These are phyloP conservation scores for Eumerus sabulonum DNA, from an alignment of 2,888 invertebrate genomes.

Conservation along the genomic window DNA sequence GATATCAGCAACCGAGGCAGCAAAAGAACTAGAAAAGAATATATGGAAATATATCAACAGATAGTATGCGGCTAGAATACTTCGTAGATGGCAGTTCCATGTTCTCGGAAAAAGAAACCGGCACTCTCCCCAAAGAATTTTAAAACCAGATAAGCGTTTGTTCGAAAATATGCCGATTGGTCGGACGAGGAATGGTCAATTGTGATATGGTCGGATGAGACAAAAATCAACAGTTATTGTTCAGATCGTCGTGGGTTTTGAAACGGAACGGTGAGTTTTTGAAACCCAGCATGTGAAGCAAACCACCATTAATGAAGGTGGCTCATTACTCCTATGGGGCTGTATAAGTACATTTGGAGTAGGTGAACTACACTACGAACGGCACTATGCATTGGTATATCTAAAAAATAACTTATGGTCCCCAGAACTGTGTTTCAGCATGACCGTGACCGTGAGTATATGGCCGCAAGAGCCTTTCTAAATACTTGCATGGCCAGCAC, in stretches of 20 bases:
- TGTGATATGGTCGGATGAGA: constrained; percentile 57
- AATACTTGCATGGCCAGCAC: constrained; percentile 54
- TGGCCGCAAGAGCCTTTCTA: constrained; percentile 47
- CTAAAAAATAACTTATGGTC: constrained; percentile 16
- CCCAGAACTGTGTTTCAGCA: constrained; percentile 45
- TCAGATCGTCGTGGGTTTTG: constrained; percentile 62
- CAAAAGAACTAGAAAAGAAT: constrained; percentile 49
- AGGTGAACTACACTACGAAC: constrained; percentile 41
- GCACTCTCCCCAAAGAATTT: constrained; percentile 47
- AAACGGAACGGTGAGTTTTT: constrained; percentile 52
- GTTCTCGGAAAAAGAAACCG: constrained; percentile 57
- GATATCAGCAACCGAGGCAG: constrained; percentile 47
- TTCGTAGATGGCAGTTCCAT: constrained; percentile 24
- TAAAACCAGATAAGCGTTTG: constrained; percentile 43
- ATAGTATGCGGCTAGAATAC: constrained; percentile 49
- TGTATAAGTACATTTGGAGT: constrained; percentile 58
- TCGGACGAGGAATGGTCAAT: constrained; percentile 27
- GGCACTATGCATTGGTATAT: constrained; percentile 50
- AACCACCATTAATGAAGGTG: constrained; percentile 48
- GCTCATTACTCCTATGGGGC: constrained; percentile 48
- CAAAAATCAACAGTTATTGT: constrained; percentile 55
- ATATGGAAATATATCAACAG: constrained; percentile 47
- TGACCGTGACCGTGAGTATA: constrained; percentile 58
- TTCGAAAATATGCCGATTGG: constrained; percentile 40
- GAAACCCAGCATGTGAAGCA: constrained; percentile 50